These are phyloP conservation scores for Oryzias curvinotus DNA, from an alignment of 2,113 vertebrate species.

Conservation along the genomic window DNA sequence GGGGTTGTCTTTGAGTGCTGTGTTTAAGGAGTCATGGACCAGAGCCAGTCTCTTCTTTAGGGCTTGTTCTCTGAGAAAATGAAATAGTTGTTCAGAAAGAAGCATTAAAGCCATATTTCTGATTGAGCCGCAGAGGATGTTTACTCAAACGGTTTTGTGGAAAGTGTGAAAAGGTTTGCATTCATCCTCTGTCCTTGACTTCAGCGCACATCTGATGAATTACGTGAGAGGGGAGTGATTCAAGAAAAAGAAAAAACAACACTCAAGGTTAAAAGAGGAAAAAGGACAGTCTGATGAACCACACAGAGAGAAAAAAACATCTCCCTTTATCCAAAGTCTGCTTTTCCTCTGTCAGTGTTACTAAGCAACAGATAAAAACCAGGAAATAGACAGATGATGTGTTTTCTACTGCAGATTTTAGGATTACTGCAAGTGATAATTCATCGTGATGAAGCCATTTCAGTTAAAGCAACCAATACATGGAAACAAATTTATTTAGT, in stretches of 20 bases:
- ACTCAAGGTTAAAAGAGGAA: constrained; percentile 22
- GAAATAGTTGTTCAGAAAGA: not conserved
- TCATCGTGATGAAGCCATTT: not conserved
- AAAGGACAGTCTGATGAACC: constrained; percentile 13
- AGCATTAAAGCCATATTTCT: not conserved
- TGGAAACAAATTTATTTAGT: too few relatives aligned
- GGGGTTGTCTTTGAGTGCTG: constrained; percentile 62
- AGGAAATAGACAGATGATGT: constrained; percentile 4
- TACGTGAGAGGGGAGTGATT: constrained; percentile 4
- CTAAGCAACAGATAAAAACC: constrained; percentile 60
- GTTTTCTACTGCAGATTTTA: constrained; percentile 3
- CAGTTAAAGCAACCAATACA: not conserved
- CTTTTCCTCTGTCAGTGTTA: constrained; percentile 37
- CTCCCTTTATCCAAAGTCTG: constrained; percentile 37
- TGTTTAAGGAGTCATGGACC: constrained; percentile 77
- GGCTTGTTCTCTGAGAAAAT: constrained; percentile 68
- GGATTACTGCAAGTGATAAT: not conserved
- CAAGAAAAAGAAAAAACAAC: constrained; percentile 6
- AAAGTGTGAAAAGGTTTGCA: too few relatives aligned
- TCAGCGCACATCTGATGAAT: not conserved
- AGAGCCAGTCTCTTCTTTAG: constrained; percentile 71
- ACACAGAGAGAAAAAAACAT: constrained; percentile 8
- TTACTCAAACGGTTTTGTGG: not conserved
- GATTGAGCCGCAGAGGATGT: constrained; percentile 1
- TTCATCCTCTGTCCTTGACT: not conserved